phyloP scores from a whole-genome alignment of 2,113 vertebrate species.

The Cyphomyrus discorhynchus region DNA sequence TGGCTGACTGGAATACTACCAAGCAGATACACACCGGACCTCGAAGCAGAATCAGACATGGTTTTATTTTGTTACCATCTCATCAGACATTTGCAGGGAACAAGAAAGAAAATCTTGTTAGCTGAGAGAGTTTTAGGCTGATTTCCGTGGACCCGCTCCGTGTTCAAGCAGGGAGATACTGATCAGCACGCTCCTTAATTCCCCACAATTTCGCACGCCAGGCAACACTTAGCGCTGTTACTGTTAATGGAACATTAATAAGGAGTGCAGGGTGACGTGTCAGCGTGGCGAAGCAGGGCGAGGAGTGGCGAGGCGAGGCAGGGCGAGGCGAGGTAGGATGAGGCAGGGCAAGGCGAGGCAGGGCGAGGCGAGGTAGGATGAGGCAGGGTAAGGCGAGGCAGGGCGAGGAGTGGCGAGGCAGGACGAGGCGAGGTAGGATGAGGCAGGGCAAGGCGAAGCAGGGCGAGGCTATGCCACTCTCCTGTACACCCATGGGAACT shows the following conservation, averaged over 20 bases:
- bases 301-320: no score
- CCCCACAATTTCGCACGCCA: conserved; percentile 24
- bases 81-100: neutral
- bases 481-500: conserved; percentile 21
- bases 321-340: no score
- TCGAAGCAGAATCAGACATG: neutral
- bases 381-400: neutral
- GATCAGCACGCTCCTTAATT: conserved; percentile 22
- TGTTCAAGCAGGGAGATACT: conserved; percentile 18
- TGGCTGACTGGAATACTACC: neutral
- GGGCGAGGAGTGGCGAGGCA: no score
- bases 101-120: neutral
- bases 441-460: no score
- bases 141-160: neutral
- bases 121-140: neutral
- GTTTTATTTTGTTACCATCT: neutral
- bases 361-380: no score
- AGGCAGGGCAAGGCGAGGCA: no score
- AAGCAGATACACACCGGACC: neutral
- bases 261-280: neutral
- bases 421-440: no score
- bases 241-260: conserved; percentile 31
- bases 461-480: neutral
- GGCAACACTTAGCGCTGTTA: conserved; percentile 26
- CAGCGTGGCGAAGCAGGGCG: neutral